These are phyloP conservation scores for Scomber japonicus DNA, from an alignment of 2,113 vertebrate genomes.

Conservation along the genomic window DNA sequence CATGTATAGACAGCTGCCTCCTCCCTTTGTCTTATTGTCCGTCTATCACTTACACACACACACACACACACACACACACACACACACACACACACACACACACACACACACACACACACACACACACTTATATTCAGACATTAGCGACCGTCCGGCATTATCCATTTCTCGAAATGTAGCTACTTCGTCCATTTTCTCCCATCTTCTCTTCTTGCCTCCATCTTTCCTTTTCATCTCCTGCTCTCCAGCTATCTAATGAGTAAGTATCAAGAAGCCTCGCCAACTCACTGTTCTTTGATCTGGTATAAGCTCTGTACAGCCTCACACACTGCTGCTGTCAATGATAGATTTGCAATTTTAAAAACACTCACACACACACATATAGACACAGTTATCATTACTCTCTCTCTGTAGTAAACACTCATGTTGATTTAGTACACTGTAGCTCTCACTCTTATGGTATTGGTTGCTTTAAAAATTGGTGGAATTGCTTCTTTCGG, in stretches of 20 bases:
- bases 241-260: slow-evolving; percentile 31
- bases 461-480: neutral
- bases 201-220: neutral
- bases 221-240: slow-evolving; percentile 16
- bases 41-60: neutral
- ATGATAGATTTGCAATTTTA: neutral
- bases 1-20: neutral
- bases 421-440: slow-evolving; percentile 15
- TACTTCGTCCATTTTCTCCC: neutral
- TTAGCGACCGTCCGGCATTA: neutral
- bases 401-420: slow-evolving; percentile 7
- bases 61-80: neutral
- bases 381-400: neutral
- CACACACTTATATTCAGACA: neutral
- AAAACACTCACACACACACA: neutral
- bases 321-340: slow-evolving; percentile 18
- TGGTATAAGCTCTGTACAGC: slow-evolving; percentile 33
- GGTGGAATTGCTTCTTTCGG: neutral
- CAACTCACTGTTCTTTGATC: slow-evolving; percentile 46
- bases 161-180: neutral
- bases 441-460: neutral
- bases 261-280: slow-evolving; percentile 24
- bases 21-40: neutral
- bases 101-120: no score
- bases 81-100: neutral